phyloP scores from a whole-genome alignment of 2,113 vertebrate genomes.

The Orientallactaga bullata region DNA sequence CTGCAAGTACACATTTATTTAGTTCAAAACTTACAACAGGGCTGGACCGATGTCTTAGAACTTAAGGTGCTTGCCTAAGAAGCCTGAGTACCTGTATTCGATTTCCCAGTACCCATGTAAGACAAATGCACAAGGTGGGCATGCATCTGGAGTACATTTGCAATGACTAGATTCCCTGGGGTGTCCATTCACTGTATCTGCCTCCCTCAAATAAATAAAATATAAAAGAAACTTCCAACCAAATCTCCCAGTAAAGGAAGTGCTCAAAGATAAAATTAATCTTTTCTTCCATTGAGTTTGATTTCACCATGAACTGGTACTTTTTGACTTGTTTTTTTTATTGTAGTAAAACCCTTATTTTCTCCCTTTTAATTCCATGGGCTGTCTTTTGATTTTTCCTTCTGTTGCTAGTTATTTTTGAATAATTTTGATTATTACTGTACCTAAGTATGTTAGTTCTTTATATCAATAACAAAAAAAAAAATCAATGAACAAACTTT shows the following conservation, averaged over 20 bases:
- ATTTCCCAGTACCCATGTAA: too few species aligned
- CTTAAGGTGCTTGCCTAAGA: too few species aligned
- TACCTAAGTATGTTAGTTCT: constrained; percentile 20
- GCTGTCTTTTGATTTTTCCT: constrained; percentile 15
- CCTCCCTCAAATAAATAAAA: too few species aligned
- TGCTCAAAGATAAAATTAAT: constrained; percentile 15
- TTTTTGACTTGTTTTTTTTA: not conserved
- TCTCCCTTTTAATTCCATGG: not conserved
- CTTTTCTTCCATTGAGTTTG: not conserved
- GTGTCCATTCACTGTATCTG: too few species aligned
- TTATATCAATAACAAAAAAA: constrained; percentile 14
- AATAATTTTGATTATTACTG: constrained; percentile 37
- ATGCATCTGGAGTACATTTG: too few species aligned
- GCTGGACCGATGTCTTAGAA: too few species aligned
- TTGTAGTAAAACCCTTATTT: not conserved
- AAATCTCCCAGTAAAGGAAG: not conserved
- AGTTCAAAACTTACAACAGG: not conserved
- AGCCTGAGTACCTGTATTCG: too few species aligned
- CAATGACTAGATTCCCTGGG: too few species aligned
- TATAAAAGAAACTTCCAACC: not conserved
- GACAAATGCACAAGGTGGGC: too few species aligned
- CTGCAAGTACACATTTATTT: constrained; percentile 4
- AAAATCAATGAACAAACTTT: not conserved
- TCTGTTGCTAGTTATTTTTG: not conserved
- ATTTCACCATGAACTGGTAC: not conserved